A percentile compares a stretch with the other conserved stretches of the same genome.
phyloP scores from a whole-genome alignment of 1,140 invertebrate genomes.

The Hyles euphorbiae region DNA sequence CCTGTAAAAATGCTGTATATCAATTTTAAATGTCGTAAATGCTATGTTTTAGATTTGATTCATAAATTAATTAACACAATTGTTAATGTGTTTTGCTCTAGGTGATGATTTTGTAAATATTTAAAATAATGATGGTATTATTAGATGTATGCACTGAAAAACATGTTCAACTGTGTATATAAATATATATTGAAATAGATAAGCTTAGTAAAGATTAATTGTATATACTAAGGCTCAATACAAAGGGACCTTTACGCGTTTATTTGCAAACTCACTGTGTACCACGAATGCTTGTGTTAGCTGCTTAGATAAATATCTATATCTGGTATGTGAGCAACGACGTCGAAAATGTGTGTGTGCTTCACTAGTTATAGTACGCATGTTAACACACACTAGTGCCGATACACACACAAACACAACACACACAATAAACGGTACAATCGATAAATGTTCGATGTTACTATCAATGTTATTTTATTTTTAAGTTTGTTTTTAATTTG shows the following conservation, averaged over 20 bases:
- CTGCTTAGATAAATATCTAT: slow-evolving; percentile 17
- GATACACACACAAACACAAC: slow-evolving; percentile 38
- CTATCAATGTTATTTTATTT: slow-evolving; percentile 42
- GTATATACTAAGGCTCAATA: slow-evolving; percentile 1
- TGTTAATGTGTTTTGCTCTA: too few relatives aligned
- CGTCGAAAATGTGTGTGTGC: slow-evolving; percentile 56
- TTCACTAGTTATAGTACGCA: slow-evolving; percentile 57
- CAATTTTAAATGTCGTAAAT: too few relatives aligned
- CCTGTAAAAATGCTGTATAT: too few relatives aligned
- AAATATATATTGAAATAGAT: too few relatives aligned
- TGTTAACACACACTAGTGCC: slow-evolving; percentile 41
- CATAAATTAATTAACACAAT: too few relatives aligned
- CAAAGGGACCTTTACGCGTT: slow-evolving; percentile 1
- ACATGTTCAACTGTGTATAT: too few relatives aligned
- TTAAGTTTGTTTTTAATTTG: slow-evolving; percentile 36
- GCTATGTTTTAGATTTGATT: too few relatives aligned
- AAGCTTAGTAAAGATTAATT: too few relatives aligned
- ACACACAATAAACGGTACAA: slow-evolving; percentile 23
- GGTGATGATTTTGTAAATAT: too few relatives aligned
- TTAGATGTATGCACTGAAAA: too few relatives aligned
- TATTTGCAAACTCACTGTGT: background rate
- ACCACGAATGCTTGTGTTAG: slow-evolving; percentile 24
- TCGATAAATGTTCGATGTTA: slow-evolving; percentile 36
- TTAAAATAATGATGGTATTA: too few relatives aligned
- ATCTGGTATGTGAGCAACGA: slow-evolving; percentile 73